Evolutionary conservation across 1,140 invertebrate genomes (phyloP).

Genomic region (Pantala flavescens): DNA sequence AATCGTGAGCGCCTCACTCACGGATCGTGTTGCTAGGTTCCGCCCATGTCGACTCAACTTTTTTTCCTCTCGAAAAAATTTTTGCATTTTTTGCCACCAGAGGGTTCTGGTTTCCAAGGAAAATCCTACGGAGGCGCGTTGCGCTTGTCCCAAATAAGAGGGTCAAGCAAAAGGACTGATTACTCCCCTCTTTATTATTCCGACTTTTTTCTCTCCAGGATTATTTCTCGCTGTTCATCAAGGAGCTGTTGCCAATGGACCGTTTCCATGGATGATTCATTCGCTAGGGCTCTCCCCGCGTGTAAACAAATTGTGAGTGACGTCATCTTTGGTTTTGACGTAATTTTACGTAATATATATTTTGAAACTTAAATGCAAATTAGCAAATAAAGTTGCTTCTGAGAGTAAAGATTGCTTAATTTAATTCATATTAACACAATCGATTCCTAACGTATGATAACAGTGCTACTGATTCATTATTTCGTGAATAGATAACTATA

Average conservation of each 20-base stretch:
- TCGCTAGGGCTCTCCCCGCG: background rate
- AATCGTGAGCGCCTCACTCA: too few relatives aligned
- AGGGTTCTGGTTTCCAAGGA: background rate
- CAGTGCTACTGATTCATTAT: too few relatives aligned
- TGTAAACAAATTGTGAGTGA: too few relatives aligned
- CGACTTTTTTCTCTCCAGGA: background rate
- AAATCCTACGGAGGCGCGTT: background rate
- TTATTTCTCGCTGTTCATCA: background rate
- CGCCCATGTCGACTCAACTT: background rate
- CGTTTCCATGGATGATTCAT: background rate
- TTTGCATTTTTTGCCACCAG: background rate
- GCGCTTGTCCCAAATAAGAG: conserved; percentile 4
- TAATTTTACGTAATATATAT: too few relatives aligned
- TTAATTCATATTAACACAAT: too few relatives aligned
- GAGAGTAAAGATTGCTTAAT: too few relatives aligned
- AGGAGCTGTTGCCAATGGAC: background rate
- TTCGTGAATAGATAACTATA: too few relatives aligned
- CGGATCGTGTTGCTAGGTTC: background rate
- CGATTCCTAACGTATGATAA: too few relatives aligned
- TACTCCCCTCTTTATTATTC: background rate
- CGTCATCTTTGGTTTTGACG: too few relatives aligned
- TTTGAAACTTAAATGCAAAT: too few relatives aligned
- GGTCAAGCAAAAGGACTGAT: background rate
- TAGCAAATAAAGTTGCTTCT: too few relatives aligned
- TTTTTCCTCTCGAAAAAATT: background rate